Base-by-base conservation (phyloP, 2,113 vertebrate genomes). In the Strix uralensis region DNA sequence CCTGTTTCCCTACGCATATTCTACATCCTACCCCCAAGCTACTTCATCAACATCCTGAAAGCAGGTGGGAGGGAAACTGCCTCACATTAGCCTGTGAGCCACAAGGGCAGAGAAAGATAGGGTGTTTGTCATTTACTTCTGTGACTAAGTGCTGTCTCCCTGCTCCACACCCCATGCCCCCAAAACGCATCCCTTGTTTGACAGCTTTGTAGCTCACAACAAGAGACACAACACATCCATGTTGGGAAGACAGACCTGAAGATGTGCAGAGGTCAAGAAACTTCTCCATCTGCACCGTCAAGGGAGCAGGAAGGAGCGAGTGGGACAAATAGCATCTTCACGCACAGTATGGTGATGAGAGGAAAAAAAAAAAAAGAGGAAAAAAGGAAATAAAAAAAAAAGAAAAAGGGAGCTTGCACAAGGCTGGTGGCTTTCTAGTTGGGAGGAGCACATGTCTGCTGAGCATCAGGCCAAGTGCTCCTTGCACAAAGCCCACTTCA, bases 41-140 rank as follows among this genome's bases (percentile, higher is more conserved):
- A n/a, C 15, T 83, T 40, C 66, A 46, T 67, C 88, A 84, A 7
- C 79, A 88, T 49, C 67, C 59, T 19, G 5, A 83, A 70, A 62
- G 57, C 44, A 55, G 44, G 95, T 86, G 93, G 82, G 90, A 96
- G 85, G 67, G 22, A 84, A 92, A 38, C 29, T 93, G 86, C 57
- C 66, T 94, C 4, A 10, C 1, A 1, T 91, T 91, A 86, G 57
- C 71, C 57, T 54, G 18, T 0, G 11, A 95, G 59, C 62, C 86
- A 88, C 0, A 0, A 92, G 74, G 66, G 67, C 81, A 92, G 57
- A 72, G 55, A n/a, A 85, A 44, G 75, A 84, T 0, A 6, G 18
- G 73, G n/a, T 0, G 1, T 86, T 94, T 1, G 0, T 83, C 70
- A 86, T 86, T 94, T 94, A 57, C 66, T n/a, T 83, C 63, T 1